A percentile compares a stretch with the other conserved stretches of the same genome.
These are phyloP conservation scores for Diplosoma virens DNA, from an alignment of 23 tunicate genomes.

Conservation along the genomic window DNA sequence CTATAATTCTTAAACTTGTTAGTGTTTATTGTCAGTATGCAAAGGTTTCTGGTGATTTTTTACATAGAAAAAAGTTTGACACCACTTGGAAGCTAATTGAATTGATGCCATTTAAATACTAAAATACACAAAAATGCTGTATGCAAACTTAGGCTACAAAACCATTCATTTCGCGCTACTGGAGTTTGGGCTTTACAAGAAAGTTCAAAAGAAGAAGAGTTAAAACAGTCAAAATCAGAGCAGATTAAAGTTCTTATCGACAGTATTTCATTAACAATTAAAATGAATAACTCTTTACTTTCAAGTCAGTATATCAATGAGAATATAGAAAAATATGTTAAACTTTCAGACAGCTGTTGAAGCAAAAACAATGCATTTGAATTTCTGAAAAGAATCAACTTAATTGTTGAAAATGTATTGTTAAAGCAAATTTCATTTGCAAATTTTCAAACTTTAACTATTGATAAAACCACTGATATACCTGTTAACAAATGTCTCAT, in stretches of 20 bases:
- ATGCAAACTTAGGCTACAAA: too few relatives aligned
- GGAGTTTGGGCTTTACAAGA: neutral
- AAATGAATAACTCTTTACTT: neutral
- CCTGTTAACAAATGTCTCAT: neutral
- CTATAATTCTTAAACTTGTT: neutral
- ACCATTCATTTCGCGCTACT: too few relatives aligned
- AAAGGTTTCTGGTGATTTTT: neutral
- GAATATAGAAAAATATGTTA: neutral
- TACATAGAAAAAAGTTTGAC: neutral
- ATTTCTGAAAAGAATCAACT: neutral
- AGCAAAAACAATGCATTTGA: constrained; percentile 8
- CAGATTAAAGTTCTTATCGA: neutral
- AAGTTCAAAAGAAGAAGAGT: neutral
- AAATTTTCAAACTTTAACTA: neutral
- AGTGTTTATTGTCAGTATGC: neutral
- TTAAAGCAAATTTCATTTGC: neutral
- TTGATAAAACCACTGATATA: neutral
- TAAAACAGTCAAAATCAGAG: neutral
- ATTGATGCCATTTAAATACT: neutral
- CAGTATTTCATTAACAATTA: neutral
- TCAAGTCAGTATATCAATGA: neutral
- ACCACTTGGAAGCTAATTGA: neutral
- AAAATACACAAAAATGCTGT: neutral
- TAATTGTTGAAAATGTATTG: neutral
- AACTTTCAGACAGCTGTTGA: neutral